Base-by-base conservation (phyloP, 2,113 vertebrate genomes). In the Eulacestoma nigropectus region DNA sequence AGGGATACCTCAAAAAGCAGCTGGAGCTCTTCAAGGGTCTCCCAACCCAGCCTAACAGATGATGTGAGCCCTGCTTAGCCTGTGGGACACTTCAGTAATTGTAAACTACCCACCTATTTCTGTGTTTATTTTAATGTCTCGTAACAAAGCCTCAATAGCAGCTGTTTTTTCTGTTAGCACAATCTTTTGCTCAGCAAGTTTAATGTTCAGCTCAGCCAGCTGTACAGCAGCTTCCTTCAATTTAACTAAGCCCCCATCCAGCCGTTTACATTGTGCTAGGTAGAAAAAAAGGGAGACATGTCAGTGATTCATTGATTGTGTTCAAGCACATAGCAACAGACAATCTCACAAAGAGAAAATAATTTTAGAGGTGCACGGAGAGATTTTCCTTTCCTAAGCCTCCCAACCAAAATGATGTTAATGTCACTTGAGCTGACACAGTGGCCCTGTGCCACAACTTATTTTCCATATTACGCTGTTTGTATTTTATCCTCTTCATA, bases 181-280 rank as follows among this genome's bases (percentile, higher is more conserved):
- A 13, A 99, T 94, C 92, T 98, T 99, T 95, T 99, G 99, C 95
- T 99, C 99, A 2, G 98, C 99, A 56, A 99, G 98, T 91, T 99
- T 99, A 80, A 95, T 64, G 72, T 99, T 99, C 74, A 99, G 98
- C 95, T 99, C 98, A 7, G 97, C 98, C 42, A 99, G 97, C 97
- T 99, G 98, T n/a, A 97, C n/a, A 49, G 98, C 98, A 39, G 99
- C 99, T 96, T 99, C 99, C 96, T 99, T 98, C 84, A 99, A 97
- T 95, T 99, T 99, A 94, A 98, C 98, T 82, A 99, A 98, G 62
- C 99, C 99, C 4, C 98, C 98, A 55, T 99, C 99, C 79, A 99
- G 97, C 19, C 98, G 98, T 88, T 98, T 99, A 94, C 99, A 99
- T 84, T 99, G 99, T 33, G 96, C 99, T 99, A 91, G 12, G 74